Base-by-base conservation (phyloP, 2,888 invertebrate species). In the Lithophane semibrunnea region DNA sequence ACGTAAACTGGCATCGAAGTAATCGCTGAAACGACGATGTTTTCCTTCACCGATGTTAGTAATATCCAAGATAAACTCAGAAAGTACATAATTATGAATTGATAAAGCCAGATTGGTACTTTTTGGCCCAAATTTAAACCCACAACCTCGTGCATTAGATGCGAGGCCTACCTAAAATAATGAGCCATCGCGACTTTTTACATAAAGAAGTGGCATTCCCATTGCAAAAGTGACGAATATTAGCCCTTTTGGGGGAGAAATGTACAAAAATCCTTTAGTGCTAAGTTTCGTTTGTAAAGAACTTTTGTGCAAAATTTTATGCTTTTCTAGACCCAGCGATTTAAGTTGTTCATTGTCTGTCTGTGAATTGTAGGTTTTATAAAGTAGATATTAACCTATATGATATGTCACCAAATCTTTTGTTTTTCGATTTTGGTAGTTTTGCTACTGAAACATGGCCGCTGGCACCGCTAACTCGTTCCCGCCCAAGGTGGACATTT, bases 401-500 rank as follows among this genome's bases (percentile, higher is more conserved):
- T 4, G 37, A 5, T 66, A 49, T 29, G 9, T 21, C 29, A 52
- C 9, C 12, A 37, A 52, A 37, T 52, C 13, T 37, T 52, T n/a
- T 52, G 10, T 21, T 82, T 52, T 54, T n/a, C 1, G 0, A 12
- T 67, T 49, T 52, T 16, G 5, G 0, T 12, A 67, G 24, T 58
- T 37, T 44, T 44, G 4, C 9, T 58, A 24, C 63, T n/a, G 52
- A 52, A 68, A 66, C 37, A 79, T 79, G 79, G 61, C 4, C 7
- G 0, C 37, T 37, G 37, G 37, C 37, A 37, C 4, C 4, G 5
- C 37, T 37, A 37, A 0, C 5, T 4, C 37, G 18, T 87, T 24
- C 29, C 84, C 86, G 0, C 80, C 86, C 0, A 86, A 83, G 42
- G 65, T 80, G 1, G 37, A 73, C 2, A n/a, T 89, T 13, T 92